phyloP scores from a whole-genome alignment of 2,113 vertebrate genomes.

The Mus pahari region DNA sequence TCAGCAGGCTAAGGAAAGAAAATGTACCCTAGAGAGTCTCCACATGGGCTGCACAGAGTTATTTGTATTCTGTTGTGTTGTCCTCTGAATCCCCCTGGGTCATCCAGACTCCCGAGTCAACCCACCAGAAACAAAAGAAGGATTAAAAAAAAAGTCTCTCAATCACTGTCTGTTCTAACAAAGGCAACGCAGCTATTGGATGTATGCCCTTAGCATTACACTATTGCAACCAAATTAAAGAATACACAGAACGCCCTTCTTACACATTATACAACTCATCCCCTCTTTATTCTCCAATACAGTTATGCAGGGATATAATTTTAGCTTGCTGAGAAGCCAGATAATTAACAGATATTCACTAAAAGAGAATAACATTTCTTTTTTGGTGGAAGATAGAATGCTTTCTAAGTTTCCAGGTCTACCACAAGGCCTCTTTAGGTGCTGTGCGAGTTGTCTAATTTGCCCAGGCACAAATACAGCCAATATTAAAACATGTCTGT shows the following conservation, averaged over 20 bases:
- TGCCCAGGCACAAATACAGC: slow-evolving; percentile 32
- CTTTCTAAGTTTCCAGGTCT: slow-evolving; percentile 16
- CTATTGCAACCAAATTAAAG: slow-evolving; percentile 76
- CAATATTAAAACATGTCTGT: neutral
- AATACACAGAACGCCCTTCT: slow-evolving; percentile 51
- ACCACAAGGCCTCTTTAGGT: slow-evolving; percentile 38
- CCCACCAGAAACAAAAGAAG: slow-evolving; percentile 72
- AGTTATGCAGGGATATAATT: slow-evolving; percentile 54
- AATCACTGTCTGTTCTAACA: slow-evolving; percentile 71
- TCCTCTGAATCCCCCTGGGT: slow-evolving; percentile 70
- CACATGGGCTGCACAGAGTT: slow-evolving; percentile 84
- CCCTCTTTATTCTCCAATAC: slow-evolving; percentile 59
- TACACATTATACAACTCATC: slow-evolving; percentile 44
- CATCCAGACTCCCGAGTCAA: slow-evolving; percentile 77
- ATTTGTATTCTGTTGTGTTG: slow-evolving; percentile 82
- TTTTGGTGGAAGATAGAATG: neutral
- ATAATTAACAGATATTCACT: slow-evolving; percentile 63
- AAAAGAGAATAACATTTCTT: slow-evolving; percentile 40
- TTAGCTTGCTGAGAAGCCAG: slow-evolving; percentile 50
- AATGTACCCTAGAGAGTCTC: slow-evolving; percentile 65
- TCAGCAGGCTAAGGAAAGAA: slow-evolving; percentile 71
- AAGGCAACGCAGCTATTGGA: slow-evolving; percentile 57
- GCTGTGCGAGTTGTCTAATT: neutral
- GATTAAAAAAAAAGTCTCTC: slow-evolving; percentile 10
- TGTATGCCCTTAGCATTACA: slow-evolving; percentile 65